Evolutionary conservation across 2,797 vertebrate genomes (phyloP).

Genomic region (Vireo griseus): DNA sequence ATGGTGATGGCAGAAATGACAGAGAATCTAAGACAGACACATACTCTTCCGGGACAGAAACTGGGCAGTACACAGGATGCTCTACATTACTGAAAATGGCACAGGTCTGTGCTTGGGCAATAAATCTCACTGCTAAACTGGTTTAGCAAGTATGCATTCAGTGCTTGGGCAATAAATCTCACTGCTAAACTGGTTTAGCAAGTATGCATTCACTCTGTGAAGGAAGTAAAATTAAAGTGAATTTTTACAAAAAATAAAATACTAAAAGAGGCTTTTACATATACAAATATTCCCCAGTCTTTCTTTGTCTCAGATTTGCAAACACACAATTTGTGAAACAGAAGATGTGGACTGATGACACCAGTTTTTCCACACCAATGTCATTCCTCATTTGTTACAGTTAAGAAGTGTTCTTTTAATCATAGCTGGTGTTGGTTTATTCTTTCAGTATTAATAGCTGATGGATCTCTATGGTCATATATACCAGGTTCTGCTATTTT

Average conservation of each 20-base stretch:
- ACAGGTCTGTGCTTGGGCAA: background rate
- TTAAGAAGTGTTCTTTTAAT: background rate
- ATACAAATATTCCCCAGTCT: background rate
- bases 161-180: background rate
- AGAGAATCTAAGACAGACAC: background rate
- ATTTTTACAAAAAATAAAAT: background rate
- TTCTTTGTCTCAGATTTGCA: background rate
- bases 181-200: background rate
- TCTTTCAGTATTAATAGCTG: background rate
- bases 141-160: background rate
- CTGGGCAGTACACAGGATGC: background rate
- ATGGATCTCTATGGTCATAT: background rate
- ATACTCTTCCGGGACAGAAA: background rate
- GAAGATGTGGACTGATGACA: background rate
- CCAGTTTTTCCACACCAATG: background rate
- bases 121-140: background rate
- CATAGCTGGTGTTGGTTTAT: background rate
- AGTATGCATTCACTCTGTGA: background rate
- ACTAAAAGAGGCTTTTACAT: background rate
- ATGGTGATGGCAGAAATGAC: background rate
- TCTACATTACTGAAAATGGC: rapidly evolving
- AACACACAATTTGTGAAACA: background rate
- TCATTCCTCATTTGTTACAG: background rate
- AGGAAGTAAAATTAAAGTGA: background rate
- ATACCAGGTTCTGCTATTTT: rapidly evolving